These are phyloP conservation scores for Lophochroa leadbeateri DNA, from an alignment of 2,113 vertebrate genomes.

Conservation along the genomic window DNA sequence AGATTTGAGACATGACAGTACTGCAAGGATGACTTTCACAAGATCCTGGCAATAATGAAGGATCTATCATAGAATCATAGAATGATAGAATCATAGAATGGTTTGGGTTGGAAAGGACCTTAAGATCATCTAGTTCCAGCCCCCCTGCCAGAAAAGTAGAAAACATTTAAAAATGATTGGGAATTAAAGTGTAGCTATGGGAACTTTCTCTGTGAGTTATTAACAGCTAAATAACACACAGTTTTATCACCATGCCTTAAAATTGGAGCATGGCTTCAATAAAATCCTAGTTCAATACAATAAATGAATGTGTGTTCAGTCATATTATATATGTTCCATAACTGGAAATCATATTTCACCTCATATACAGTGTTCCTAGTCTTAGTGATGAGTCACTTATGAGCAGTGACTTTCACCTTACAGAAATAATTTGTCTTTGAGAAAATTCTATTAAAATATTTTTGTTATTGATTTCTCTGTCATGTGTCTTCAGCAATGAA, in stretches of 20 bases:
- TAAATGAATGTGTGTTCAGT: not conserved
- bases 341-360: not conserved
- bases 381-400: not conserved
- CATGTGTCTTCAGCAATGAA: not conserved
- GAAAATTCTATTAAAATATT: not conserved
- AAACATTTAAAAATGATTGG: not conserved
- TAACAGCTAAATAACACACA: not conserved
- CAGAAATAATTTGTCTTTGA: not conserved
- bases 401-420: not conserved
- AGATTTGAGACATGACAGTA: not conserved
- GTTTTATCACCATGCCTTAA: not conserved
- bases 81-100: not conserved
- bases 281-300: not conserved
- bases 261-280: not conserved
- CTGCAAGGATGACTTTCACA: not conserved
- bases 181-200: not conserved
- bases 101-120: not conserved
- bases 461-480: not conserved
- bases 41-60: not conserved
- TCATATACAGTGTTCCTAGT: not conserved
- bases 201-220: not conserved
- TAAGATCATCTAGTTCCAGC: not conserved
- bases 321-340: not conserved
- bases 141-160: not conserved
- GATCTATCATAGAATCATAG: not conserved